Conservation (phyloP, 53 echinoderm and acorn worm genomes). For the Echinometra lucunter region DNA sequence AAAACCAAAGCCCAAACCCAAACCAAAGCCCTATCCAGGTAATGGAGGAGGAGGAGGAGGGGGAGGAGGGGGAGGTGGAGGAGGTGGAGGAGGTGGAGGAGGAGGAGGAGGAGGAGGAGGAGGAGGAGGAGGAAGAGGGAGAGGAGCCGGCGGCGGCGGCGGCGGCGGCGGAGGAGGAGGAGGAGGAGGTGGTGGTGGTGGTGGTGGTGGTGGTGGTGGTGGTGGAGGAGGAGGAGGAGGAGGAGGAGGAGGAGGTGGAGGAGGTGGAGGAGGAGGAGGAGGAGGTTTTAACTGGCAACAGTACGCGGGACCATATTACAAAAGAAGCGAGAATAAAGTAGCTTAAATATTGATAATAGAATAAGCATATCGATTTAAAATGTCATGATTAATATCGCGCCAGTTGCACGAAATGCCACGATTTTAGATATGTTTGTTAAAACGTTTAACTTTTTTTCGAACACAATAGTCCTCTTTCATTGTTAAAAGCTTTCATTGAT, state of each 20-base stretch:
- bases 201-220: not conserved
- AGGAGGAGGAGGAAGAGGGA: not conserved
- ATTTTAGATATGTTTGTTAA: no score
- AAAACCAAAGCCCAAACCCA: constrained; percentile 22
- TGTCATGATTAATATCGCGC: not conserved
- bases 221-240: not conserved
- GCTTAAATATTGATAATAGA: not conserved
- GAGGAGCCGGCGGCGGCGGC: not conserved
- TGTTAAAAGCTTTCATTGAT: no score
- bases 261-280: constrained; percentile 20
- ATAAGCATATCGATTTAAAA: not conserved
- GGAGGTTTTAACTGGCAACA: constrained; percentile 34
- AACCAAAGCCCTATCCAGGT: not conserved
- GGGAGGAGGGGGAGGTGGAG: not conserved
- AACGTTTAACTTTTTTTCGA: no score
- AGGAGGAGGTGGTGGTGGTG: not conserved
- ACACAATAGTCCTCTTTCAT: no score
- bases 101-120: constrained; percentile 24
- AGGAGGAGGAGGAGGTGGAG: not conserved
- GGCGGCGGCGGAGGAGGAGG: not conserved
- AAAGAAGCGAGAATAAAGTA: not conserved
- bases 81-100: not conserved
- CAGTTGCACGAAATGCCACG: no score
- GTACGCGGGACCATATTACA: not conserved
- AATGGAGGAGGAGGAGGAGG: constrained; percentile 4